Base-by-base conservation (phyloP, 2,888 invertebrate genomes). In the Dolichopus griseipennis region DNA sequence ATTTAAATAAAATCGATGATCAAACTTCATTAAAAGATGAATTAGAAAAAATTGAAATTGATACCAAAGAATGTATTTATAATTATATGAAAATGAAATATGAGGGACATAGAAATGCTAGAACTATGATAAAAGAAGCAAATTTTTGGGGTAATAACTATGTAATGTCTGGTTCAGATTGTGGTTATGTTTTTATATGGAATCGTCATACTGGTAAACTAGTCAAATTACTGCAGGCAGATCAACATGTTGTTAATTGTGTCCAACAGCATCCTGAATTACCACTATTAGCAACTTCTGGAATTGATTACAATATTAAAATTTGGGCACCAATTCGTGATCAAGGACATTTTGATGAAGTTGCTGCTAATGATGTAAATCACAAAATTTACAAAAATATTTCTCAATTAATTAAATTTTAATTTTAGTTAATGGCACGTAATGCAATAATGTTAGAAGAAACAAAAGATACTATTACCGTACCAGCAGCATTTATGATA, bases 241-340 rank as follows among this genome's bases (percentile, higher is more conserved):
- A 93, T 81, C 87, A 88, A 70, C 92, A 92, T 78, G 89, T 90
- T 0, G 92, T 93, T 65, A 93, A 93, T 81, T 92, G 93, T 75
- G 81, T 93, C 1, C 91, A 92, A 76, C 93, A 93, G 0, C 93
- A 93, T 82, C 92, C 93, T 0, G 86, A 84, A 68, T 82, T 91
- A 71, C 90, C 90, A 0, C 83, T 89, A 74, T 79, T 93, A 65
- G 91, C 92, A 0, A 90, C 92, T 15, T 92, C 92, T 71, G 93
- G 93, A n/a, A 93, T 93, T 71, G 93, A 93, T 77, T 91, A 93
- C 77, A 91, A 93, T 77, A 86, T 93, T 34, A 93, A 93, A 80
- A 79, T 93, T 1, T 93, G 92, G 91, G 86, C 89, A 1, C 93
- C 93, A 0, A 79, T 86, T n/a, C 82, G 83, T 65, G 83, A 86